phyloP scores from a whole-genome alignment of 2,888 invertebrate species.

The Serrognathus titanus region DNA sequence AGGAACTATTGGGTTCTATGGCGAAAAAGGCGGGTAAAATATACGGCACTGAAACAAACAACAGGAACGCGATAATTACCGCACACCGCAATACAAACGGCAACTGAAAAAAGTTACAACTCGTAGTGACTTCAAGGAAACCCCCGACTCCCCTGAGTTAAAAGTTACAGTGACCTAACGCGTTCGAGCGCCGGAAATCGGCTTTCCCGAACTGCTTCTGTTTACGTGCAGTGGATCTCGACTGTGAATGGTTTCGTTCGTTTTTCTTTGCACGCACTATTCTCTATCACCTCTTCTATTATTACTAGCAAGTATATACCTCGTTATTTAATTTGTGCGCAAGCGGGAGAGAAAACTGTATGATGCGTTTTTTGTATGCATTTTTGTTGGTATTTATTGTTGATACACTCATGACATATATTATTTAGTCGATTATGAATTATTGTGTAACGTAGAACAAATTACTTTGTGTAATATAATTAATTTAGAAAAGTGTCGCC shows the following conservation, averaged over 20 bases:
- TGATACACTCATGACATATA: conserved; percentile 4
- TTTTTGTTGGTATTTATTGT: conserved; percentile 11
- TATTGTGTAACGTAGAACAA: not conserved
- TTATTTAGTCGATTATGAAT: not conserved
- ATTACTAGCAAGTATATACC: conserved; percentile 3
- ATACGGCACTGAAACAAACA: conserved; percentile 78
- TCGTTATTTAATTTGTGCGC: conserved; percentile 7
- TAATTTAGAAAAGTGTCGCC: not conserved
- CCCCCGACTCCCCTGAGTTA: not conserved
- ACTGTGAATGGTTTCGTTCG: not conserved
- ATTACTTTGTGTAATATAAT: not conserved
- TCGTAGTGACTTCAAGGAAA: not conserved
- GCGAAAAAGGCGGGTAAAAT: conserved; percentile 98
- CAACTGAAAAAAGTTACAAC: conserved; percentile 43
- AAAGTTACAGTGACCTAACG: too few species aligned
- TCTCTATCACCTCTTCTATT: not conserved
- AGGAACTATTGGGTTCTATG: conserved; percentile 94
- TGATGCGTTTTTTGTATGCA: conserved; percentile 2
- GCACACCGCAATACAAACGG: conserved; percentile 56
- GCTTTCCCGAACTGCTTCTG: not conserved
- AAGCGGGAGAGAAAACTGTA: conserved; percentile 2
- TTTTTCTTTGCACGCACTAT: too few species aligned
- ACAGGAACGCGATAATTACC: conserved; percentile 50
- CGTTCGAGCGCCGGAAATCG: too few species aligned
- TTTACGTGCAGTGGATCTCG: conserved; percentile 1